Evolutionary conservation across 2,888 invertebrate species (phyloP).

Genomic region (Athalia rosae): DNA sequence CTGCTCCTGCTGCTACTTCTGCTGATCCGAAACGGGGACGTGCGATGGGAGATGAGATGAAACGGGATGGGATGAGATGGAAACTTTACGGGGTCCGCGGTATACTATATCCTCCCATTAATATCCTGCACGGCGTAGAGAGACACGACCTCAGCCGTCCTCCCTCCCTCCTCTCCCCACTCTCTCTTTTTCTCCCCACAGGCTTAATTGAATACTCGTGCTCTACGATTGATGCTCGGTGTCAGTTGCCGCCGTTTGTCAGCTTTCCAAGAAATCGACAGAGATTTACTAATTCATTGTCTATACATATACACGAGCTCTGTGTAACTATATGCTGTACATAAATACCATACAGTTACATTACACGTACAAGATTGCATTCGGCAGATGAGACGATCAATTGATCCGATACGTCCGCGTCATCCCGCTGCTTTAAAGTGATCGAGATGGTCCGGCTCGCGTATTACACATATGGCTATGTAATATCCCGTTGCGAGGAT

Average conservation of each 20-base stretch:
- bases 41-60: too few relatives aligned
- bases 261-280: conserved; percentile 45
- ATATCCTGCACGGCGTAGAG: conserved; percentile 57
- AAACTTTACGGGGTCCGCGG: conserved; percentile 40
- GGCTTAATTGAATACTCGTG: conserved; percentile 53
- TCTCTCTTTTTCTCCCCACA: not conserved
- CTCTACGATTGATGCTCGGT: conserved; percentile 65
- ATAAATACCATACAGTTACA: too few relatives aligned
- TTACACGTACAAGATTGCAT: too few relatives aligned
- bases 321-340: too few relatives aligned
- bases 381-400: too few relatives aligned
- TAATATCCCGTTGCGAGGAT: too few relatives aligned
- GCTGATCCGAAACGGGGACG: conserved; percentile 46
- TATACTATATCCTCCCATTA: conserved; percentile 56
- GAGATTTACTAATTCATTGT: conserved; percentile 42
- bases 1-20: too few relatives aligned
- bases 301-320: conserved; percentile 5
- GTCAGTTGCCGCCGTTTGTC: conserved; percentile 60
- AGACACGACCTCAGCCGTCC: conserved; percentile 53
- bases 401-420: too few relatives aligned
- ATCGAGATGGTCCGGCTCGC: too few relatives aligned
- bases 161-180: conserved; percentile 30
- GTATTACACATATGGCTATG: too few relatives aligned
- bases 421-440: too few relatives aligned
- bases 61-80: conserved; percentile 34